phyloP scores from a whole-genome alignment of 2,888 invertebrate genomes.

The Leuctra nigra region DNA sequence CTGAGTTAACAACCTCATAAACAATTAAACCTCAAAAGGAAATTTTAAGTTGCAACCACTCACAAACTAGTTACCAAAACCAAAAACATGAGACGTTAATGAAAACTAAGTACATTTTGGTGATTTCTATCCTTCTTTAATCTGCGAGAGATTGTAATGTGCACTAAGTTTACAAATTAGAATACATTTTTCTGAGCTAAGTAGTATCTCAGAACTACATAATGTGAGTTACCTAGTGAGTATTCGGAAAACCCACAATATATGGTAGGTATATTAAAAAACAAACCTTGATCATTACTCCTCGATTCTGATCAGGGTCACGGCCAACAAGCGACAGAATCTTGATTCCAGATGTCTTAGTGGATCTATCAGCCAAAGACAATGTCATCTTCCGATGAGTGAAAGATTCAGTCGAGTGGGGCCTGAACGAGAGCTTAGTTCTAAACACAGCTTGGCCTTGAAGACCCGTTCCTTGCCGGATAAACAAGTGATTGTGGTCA shows the following conservation, averaged over 20 bases:
- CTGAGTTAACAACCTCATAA: too few species aligned
- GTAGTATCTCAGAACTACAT: neutral
- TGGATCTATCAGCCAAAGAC: constrained; percentile 90
- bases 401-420: constrained; percentile 97
- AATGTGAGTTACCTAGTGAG: neutral
- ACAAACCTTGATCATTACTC: constrained; percentile 78
- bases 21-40: too few species aligned
- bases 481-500: constrained; percentile 96
- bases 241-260: too few species aligned
- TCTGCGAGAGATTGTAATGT: too few species aligned
- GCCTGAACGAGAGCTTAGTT: constrained; percentile 94
- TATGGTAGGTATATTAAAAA: too few species aligned
- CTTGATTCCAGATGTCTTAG: constrained; percentile 91
- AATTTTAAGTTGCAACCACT: too few species aligned
- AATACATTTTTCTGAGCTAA: constrained; percentile 1
- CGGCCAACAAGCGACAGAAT: constrained; percentile 80
- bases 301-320: constrained; percentile 91
- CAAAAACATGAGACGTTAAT: too few species aligned
- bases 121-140: too few species aligned
- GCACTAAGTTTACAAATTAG: too few species aligned
- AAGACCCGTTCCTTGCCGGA: constrained; percentile 94
- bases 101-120: too few species aligned
- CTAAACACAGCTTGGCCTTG: constrained; percentile 97
- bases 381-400: constrained; percentile 99
- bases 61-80: too few species aligned